Percentiles rank a stretch among this genome's conserved stretches.
Conservation (phyloP, 2,113 vertebrate species). For the Aramus guarauna region DNA sequence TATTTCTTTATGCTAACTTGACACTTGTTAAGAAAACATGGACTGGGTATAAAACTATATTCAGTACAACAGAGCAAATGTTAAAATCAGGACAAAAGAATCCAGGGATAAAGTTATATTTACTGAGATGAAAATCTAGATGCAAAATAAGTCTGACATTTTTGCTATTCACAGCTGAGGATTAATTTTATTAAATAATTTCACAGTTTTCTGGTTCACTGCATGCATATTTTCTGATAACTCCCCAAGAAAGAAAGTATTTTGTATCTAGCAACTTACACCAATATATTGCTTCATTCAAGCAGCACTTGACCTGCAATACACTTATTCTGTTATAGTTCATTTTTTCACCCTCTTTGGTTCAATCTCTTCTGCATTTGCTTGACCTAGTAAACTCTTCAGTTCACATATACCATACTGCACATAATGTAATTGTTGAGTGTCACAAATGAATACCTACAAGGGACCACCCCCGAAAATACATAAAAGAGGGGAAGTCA, state of each 20-base stretch:
- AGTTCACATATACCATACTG: slow-evolving; percentile 8
- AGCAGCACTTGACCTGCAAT: slow-evolving; percentile 16
- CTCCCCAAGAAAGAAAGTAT: slow-evolving; percentile 16
- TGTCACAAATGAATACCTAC: slow-evolving; percentile 32
- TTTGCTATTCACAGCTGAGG: slow-evolving; percentile 38
- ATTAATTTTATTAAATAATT: slow-evolving; percentile 55
- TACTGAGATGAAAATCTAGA: slow-evolving; percentile 47
- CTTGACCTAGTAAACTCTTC: slow-evolving; percentile 50
- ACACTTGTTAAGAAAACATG: slow-evolving; percentile 2
- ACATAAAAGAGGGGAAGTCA: not conserved
- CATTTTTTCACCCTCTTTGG: slow-evolving; percentile 35
- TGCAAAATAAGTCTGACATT: slow-evolving; percentile 40
- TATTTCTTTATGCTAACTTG: slow-evolving; percentile 13
- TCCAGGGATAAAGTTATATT: slow-evolving; percentile 35
- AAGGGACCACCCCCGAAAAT: not conserved
- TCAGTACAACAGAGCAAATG: not conserved
- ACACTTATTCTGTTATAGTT: slow-evolving; percentile 8
- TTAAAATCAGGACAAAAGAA: slow-evolving; percentile 17
- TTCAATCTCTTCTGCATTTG: slow-evolving; percentile 50
- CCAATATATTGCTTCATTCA: not conserved
- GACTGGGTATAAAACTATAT: not conserved
- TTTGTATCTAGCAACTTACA: not conserved
- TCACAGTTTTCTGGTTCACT: slow-evolving; percentile 27
- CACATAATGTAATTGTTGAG: slow-evolving; percentile 9
- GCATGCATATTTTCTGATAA: slow-evolving; percentile 16